Evolutionary conservation across 2,797 vertebrate genomes (phyloP), one percentile per base, ranked within the genome.

Genomic region (Hydrophis major): DNA sequence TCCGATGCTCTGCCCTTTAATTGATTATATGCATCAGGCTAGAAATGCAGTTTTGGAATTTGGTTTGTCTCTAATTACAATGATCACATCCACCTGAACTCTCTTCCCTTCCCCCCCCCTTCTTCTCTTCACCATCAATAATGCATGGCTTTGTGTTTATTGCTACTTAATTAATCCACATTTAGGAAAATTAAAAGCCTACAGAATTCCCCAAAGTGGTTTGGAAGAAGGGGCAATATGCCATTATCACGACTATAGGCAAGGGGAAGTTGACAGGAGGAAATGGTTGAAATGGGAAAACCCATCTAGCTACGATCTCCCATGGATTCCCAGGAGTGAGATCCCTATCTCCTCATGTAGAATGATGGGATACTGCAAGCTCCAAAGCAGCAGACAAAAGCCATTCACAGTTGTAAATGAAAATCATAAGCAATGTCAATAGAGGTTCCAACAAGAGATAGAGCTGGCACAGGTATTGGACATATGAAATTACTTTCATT

Each of bases 131-230:
- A 94, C 96, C 96, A 98, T 98, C 98, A 98, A 98, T 98, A 98
- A 98, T 98, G 98, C 98, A 98, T 98, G 97, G 96, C 97, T 98
- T 98, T 98, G 98, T 98, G 97, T 98, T 98, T 98, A 98, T 97
- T 97, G 95, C 98, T 98, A 98, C 98, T 98, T 98, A 98, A 98
- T 98, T 98, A 98, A 98, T 98, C 98, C 98, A 98, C 97, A 98
- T 97, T 98, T 98, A 98, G 98, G 97, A 98, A 98, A 98, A 98
- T 98, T 98, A 98, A 98, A 98, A 98, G 98, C 98, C 98, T 97
- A 93, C 96, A 98, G 98, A 98, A 98, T 98, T 98, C 98, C 98
- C 98, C 96, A 98, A 98, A 98, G 98, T 98, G 97, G 97, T 94
- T 1, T 88, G 94, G 96, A 91, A 90, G 27, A 92, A 93, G 87